A percentile compares a stretch with the other conserved stretches of the same genome.
phyloP scores from a whole-genome alignment of 2,888 invertebrate species.

The Thalpophila matura region DNA sequence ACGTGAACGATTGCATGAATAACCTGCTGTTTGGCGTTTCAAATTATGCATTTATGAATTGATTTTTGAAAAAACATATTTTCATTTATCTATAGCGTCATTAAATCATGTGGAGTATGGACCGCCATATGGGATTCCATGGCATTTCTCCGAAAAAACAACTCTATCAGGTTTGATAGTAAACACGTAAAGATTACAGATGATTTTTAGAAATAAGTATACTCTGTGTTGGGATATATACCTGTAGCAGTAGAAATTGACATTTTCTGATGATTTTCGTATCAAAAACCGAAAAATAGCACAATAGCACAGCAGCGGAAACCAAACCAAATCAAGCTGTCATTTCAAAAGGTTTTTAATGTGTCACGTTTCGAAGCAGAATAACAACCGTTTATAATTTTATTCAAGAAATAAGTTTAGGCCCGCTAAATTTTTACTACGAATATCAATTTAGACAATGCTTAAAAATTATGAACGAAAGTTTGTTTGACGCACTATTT shows the following conservation, averaged over 20 bases:
- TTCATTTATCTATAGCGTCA: conserved; percentile 84
- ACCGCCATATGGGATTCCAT: conserved; percentile 91
- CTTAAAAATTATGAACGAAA: neutral
- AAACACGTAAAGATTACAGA: conserved; percentile 69
- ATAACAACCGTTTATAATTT: conserved; percentile 35
- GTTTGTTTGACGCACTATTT: neutral
- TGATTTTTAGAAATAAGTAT: conserved; percentile 66
- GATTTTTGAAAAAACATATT: conserved; percentile 68
- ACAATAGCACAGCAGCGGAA: conserved; percentile 91
- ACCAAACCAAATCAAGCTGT: conserved; percentile 91
- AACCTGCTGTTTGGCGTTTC: conserved; percentile 60
- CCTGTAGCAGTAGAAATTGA: conserved; percentile 89
- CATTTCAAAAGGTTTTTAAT: conserved; percentile 85
- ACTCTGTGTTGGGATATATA: conserved; percentile 73
- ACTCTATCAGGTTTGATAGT: conserved; percentile 82
- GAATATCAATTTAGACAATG: conserved; percentile 2
- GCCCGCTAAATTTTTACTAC: neutral
- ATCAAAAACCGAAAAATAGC: conserved; percentile 88
- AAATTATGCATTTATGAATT: conserved; percentile 65
- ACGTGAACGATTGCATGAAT: conserved; percentile 65
- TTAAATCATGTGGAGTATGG: conserved; percentile 89
- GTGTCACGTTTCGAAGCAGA: conserved; percentile 74
- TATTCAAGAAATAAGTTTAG: neutral
- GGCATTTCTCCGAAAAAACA: conserved; percentile 89
- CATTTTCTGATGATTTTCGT: conserved; percentile 84